These are phyloP conservation scores for Aphelocoma coerulescens DNA, from an alignment of 2,113 vertebrate genomes.

Conservation along the genomic window DNA sequence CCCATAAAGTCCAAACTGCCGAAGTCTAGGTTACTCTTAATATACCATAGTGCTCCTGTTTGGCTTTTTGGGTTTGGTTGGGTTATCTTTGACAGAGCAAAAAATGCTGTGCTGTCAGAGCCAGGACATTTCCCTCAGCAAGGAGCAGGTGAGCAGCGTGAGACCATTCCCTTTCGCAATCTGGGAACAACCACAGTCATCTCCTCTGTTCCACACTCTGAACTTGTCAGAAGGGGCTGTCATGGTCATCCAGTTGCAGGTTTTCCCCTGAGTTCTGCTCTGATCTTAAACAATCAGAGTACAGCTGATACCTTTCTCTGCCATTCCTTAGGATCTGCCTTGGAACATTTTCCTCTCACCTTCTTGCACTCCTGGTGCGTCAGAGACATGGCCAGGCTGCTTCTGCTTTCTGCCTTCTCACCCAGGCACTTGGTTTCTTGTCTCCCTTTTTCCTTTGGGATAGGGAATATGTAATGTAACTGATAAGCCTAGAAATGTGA, in stretches of 20 bases:
- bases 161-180: background rate
- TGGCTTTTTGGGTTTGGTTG: background rate
- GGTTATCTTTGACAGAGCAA: background rate
- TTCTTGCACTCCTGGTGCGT: background rate
- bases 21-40: background rate
- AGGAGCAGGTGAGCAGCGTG: background rate
- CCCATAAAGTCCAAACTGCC: fast-evolving
- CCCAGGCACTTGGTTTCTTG: background rate
- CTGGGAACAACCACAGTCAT: background rate
- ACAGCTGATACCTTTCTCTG: background rate
- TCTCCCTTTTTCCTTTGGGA: background rate
- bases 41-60: background rate
- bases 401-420: background rate
- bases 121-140: background rate
- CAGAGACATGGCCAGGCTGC: background rate
- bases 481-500: background rate
- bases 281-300: background rate
- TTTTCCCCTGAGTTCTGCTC: background rate
- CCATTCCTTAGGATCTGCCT: background rate
- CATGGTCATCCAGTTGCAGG: background rate
- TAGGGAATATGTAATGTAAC: background rate
- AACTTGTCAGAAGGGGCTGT: background rate
- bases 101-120: background rate
- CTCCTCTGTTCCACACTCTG: background rate
- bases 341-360: background rate